Conservation (phyloP, 1,140 invertebrate genomes). For the Reticulitermes speratus region DNA sequence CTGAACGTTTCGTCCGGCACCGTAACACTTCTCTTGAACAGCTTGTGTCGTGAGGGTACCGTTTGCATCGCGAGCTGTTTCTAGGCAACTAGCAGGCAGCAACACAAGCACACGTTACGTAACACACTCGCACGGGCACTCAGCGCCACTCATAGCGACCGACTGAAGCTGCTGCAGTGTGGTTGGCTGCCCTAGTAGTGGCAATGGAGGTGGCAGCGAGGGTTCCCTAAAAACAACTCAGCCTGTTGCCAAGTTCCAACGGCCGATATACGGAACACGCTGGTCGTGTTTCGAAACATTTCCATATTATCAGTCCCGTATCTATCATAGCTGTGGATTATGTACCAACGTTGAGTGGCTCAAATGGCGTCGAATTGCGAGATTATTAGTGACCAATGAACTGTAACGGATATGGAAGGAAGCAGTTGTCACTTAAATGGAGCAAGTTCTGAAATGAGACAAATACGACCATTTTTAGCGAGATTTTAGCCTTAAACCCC, state of each 20-base stretch:
- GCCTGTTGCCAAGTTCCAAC: neutral
- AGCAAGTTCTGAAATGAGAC: too few relatives aligned
- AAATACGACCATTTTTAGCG: too few relatives aligned
- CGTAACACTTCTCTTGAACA: neutral
- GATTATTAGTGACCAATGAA: too few relatives aligned
- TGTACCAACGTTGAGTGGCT: too few relatives aligned
- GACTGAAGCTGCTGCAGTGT: neutral
- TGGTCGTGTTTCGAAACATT: neutral
- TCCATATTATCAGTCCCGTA: too few relatives aligned
- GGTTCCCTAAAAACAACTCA: neutral
- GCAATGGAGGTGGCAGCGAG: neutral
- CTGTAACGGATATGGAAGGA: too few relatives aligned
- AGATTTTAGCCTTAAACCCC: too few relatives aligned
- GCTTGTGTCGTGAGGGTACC: neutral
- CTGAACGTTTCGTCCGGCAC: neutral
- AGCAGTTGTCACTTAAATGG: too few relatives aligned
- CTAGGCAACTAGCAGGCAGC: neutral
- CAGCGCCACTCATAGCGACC: neutral
- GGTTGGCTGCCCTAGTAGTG: neutral
- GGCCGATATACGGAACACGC: neutral
- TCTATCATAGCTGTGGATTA: too few relatives aligned
- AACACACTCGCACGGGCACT: neutral
- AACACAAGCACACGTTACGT: neutral
- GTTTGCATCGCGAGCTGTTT: neutral
- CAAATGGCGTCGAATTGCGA: too few relatives aligned